These are phyloP conservation scores for Anabacerthia variegaticeps DNA, from an alignment of 2,797 vertebrate genomes.

Conservation along the genomic window DNA sequence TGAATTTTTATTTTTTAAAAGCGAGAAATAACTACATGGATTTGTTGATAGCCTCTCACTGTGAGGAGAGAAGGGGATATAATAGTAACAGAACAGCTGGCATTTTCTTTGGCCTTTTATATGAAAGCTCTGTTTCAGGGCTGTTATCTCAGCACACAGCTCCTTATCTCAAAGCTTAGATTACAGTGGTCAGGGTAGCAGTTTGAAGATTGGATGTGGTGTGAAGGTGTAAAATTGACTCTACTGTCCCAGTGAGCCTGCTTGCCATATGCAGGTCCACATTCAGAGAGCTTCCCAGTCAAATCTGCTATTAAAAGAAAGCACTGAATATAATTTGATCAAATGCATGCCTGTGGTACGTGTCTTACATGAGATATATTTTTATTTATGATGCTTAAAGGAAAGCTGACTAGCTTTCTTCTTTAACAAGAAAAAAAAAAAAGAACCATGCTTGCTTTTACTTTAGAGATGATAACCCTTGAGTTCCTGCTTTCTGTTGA, in stretches of 20 bases:
- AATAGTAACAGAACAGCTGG: constrained; percentile 37
- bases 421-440: background rate
- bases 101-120: constrained; percentile 49
- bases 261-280: background rate
- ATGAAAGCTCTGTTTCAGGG: constrained; percentile 32
- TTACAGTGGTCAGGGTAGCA: background rate
- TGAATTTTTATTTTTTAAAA: constrained; percentile 56
- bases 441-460: background rate
- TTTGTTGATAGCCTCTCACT: constrained; percentile 27
- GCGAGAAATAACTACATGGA: constrained; percentile 23
- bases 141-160: constrained; percentile 12
- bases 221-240: constrained; percentile 32
- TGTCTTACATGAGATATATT: background rate
- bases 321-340: background rate
- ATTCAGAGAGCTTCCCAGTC: background rate
- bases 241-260: constrained; percentile 8
- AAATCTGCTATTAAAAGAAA: background rate
- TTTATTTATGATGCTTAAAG: constrained; percentile 7
- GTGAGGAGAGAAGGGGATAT: background rate
- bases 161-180: constrained; percentile 54
- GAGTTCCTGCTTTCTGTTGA: background rate
- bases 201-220: constrained; percentile 15
- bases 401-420: background rate
- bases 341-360: background rate
- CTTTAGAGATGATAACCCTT: background rate